Conservation (phyloP, 1,140 invertebrate species). For the Leptoteleia sp. region DNA sequence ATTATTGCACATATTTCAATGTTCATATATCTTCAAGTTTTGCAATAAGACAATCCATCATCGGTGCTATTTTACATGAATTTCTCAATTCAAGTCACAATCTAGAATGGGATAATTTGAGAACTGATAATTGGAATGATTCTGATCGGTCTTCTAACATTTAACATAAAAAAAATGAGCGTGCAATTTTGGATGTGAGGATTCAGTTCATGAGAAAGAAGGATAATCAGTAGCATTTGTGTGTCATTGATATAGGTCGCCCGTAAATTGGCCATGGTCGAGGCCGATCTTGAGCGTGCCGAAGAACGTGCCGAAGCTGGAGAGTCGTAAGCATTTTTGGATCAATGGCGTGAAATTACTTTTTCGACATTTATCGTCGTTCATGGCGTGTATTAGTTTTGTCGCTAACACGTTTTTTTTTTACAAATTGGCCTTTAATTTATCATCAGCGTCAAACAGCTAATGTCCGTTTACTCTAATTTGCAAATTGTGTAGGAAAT, state of each 20-base stretch:
- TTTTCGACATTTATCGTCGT: constrained; percentile 56
- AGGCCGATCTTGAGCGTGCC: constrained; percentile 99
- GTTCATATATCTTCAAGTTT: too few relatives aligned
- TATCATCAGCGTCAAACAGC: constrained; percentile 6
- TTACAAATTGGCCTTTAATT: constrained; percentile 24
- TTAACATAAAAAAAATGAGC: constrained; percentile 41
- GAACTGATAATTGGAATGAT: constrained; percentile 10
- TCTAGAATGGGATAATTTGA: too few relatives aligned
- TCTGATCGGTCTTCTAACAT: constrained; percentile 8
- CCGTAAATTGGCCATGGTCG: constrained; percentile 99
- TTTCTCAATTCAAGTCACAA: too few relatives aligned
- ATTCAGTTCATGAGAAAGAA: constrained; percentile 15
- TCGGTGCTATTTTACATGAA: too few relatives aligned
- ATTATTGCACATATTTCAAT: too few relatives aligned
- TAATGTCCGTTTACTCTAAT: constrained; percentile 12
- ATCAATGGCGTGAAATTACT: constrained; percentile 61
- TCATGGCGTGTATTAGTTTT: constrained; percentile 29
- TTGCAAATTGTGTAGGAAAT: too few relatives aligned
- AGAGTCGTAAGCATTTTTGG: constrained; percentile 94
- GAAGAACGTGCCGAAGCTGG: constrained; percentile 99
- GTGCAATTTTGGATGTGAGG: constrained; percentile 28
- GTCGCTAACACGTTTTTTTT: constrained; percentile 46
- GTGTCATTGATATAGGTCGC: constrained; percentile 91
- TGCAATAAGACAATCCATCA: too few relatives aligned
- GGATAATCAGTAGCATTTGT: constrained; percentile 69